phyloP scores from a whole-genome alignment of 2,888 invertebrate species.

The Eupeodes luniger region DNA sequence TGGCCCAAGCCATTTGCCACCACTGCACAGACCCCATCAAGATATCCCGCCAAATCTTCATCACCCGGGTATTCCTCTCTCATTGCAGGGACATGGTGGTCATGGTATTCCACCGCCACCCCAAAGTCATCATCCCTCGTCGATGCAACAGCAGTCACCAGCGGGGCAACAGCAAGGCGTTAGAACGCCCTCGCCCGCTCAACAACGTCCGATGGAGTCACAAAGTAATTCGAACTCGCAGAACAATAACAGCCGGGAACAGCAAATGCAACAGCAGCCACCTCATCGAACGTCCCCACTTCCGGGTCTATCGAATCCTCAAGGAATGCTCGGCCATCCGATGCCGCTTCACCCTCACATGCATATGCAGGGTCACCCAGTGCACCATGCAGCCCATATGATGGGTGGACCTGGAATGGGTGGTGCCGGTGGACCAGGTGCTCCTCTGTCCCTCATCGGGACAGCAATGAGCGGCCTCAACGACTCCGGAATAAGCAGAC shows the following conservation, averaged over 20 bases:
- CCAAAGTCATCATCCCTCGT: constrained; percentile 80
- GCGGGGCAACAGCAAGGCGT: constrained; percentile 78
- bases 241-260: constrained; percentile 74
- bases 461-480: constrained; percentile 71
- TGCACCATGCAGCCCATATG: constrained; percentile 83
- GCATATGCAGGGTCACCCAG: constrained; percentile 81
- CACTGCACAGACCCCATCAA: constrained; percentile 83
- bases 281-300: constrained; percentile 83
- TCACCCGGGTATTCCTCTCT: constrained; percentile 83
- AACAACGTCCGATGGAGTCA: constrained; percentile 77
- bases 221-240: constrained; percentile 65
- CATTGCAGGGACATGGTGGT: constrained; percentile 81
- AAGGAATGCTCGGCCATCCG: constrained; percentile 83
- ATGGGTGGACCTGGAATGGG: constrained; percentile 79
- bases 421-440: constrained; percentile 78
- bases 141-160: constrained; percentile 77
- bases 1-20: constrained; percentile 79
- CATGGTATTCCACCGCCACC: constrained; percentile 79
- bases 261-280: constrained; percentile 77
- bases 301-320: constrained; percentile 81
- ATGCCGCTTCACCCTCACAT: constrained; percentile 83
- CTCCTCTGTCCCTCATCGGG: constrained; percentile 78
- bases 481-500: constrained; percentile 79
- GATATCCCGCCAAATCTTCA: constrained; percentile 83
- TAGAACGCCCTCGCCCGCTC: constrained; percentile 83